Conservation (phyloP, 2,797 vertebrate genomes). For the Phrynocephalus guinanensis region DNA sequence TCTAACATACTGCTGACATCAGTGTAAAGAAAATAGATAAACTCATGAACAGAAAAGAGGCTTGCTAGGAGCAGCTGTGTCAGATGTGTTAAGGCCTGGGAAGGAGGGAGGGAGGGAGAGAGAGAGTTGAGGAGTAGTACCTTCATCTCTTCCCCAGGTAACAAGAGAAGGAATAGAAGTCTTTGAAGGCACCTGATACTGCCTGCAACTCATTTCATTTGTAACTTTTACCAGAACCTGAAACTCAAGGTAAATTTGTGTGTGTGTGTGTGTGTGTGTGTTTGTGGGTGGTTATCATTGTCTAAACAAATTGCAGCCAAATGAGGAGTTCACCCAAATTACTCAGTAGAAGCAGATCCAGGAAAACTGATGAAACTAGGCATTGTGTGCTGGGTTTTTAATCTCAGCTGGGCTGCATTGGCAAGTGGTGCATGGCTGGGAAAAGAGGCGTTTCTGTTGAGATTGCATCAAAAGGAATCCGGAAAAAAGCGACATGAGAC, state of each 20-base stretch:
- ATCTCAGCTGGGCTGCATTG: neutral
- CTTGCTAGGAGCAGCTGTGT: slow-evolving; percentile 17
- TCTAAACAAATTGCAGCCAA: slow-evolving; percentile 22
- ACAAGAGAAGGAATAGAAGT: neutral
- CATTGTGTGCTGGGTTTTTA: slow-evolving; percentile 12
- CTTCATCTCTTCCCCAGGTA: slow-evolving; percentile 13
- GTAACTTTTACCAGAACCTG: slow-evolving; percentile 11
- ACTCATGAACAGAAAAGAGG: slow-evolving; percentile 3
- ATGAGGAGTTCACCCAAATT: slow-evolving; percentile 24
- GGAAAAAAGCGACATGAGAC: neutral
- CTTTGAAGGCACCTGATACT: fast-evolving
- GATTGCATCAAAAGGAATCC: neutral
- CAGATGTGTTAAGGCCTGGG: neutral
- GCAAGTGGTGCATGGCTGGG: neutral
- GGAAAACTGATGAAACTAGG: neutral
- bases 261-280: too few relatives aligned
- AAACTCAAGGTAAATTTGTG: slow-evolving; percentile 4
- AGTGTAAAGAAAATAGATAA: slow-evolving; percentile 17
- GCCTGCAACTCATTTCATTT: neutral
- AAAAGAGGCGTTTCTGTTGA: neutral
- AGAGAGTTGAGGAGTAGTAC: neutral
- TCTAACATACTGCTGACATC: neutral
- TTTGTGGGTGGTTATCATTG: neutral
- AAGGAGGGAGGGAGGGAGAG: slow-evolving; percentile 8
- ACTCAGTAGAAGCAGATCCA: neutral